phyloP scores from a whole-genome alignment of 2,113 vertebrate genomes.

The Brienomyrus longianalis region DNA sequence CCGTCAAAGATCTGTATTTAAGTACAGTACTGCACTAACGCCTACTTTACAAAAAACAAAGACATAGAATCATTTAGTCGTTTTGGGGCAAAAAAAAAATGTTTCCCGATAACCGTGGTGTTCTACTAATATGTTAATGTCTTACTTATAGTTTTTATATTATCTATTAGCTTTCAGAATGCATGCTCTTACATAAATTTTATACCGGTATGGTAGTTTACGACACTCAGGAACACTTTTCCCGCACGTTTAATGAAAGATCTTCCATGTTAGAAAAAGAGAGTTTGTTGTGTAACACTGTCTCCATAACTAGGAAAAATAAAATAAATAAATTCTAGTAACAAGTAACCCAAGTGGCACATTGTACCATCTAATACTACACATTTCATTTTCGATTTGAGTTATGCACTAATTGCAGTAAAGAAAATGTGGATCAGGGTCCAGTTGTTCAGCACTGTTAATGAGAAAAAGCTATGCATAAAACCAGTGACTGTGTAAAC shows the following conservation, averaged over 20 bases:
- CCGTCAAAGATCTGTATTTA: not conserved
- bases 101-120: not conserved
- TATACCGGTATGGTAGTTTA: not conserved
- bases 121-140: not conserved
- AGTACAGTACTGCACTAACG: not conserved
- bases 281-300: not conserved
- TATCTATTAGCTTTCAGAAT: not conserved
- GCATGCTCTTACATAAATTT: not conserved
- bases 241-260: not conserved
- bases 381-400: not conserved
- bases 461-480: not conserved
- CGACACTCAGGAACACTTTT: not conserved
- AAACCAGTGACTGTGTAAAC: not conserved
- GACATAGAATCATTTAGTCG: not conserved
- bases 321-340: not conserved
- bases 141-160: not conserved
- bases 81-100: not conserved
- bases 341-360: not conserved
- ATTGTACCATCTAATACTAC: not conserved
- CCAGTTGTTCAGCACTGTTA: not conserved
- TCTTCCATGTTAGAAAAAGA: not conserved
- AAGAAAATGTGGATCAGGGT: not conserved
- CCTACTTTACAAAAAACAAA: not conserved
- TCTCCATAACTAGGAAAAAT: not conserved
- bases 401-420: not conserved